Evolutionary conservation across 2,113 vertebrate species (phyloP), one percentile per base, ranked within the genome.

Genomic region (Mastomys natalensis): DNA sequence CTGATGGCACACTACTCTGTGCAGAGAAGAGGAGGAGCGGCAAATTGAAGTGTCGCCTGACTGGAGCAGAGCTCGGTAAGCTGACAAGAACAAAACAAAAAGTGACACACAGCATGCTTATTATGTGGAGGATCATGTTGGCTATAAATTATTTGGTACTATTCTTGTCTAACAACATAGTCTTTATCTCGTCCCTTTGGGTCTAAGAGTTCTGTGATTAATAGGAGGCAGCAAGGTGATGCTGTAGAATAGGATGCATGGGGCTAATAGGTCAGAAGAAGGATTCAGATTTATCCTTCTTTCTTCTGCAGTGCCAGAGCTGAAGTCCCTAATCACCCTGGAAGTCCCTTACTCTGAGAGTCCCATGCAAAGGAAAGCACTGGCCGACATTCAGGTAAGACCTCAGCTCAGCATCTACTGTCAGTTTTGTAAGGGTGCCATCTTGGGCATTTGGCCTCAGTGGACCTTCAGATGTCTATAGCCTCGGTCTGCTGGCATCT

Each of bases 211-310:
- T 5, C n/a, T 78, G 1, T 43, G 13, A 22, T 43, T 7, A 73
- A 21, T 4, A 78, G n/a, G 62, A 62, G 60, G 24, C 68, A 89
- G 87, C 73, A 40, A 82, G 37, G 16, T 73, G 60, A 66, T 3
- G 29, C 1, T 37, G 31, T 31, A 45, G 58, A 68, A 15, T 1
- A 8, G 72, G 87, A 62, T 24, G 73, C 73, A 74, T 1, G 12
- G 77, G 21, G 13, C 3, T n/a, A 68, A 68, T 13, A 16, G 31
- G n/a, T 74, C 24, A 21, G 31, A 45, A 43, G 64, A n/a, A 5
- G 29, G 24, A 21, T 11, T 9, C 0, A 2, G 5, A 13, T 40
- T 70, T n/a, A 43, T 48, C n/a, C 48, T 7, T 1, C n/a, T 0
- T 64, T 58, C 5, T 13, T 9, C 29, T 64, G 19, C 51, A 73